Evolutionary conservation across 2,888 invertebrate species (phyloP).

Genomic region (Pogonocherus hispidulus): DNA sequence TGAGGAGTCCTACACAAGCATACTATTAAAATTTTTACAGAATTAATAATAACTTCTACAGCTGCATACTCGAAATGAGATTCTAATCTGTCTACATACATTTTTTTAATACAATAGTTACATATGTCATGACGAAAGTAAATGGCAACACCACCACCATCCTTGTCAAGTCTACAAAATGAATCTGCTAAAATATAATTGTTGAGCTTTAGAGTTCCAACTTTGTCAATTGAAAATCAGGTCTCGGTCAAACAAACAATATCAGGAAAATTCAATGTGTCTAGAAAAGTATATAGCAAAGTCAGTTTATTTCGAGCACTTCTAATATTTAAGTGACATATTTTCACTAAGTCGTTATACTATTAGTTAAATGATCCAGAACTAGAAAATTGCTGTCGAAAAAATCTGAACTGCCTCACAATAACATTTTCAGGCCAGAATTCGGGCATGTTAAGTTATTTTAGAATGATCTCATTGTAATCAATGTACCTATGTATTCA

Average conservation of each 20-base stretch:
- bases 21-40: not conserved
- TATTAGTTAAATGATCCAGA: too few species aligned
- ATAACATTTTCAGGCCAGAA: not conserved
- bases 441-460: not conserved
- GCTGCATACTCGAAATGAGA: constrained; percentile 1
- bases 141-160: not conserved
- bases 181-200: not conserved
- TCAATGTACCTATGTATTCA: too few species aligned
- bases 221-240: not conserved
- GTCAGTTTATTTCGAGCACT: not conserved
- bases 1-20: not conserved
- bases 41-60: not conserved
- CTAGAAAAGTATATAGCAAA: not conserved
- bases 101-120: not conserved
- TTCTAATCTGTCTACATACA: not conserved
- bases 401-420: not conserved
- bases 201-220: not conserved
- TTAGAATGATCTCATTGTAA: not conserved
- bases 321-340: not conserved
- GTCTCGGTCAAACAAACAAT: not conserved
- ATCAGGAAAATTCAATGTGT: not conserved
- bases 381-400: not conserved
- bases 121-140: not conserved
- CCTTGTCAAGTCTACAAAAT: not conserved
- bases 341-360: not conserved